phyloP scores from a whole-genome alignment of 2,113 vertebrate genomes.

The Scomber scombrus region DNA sequence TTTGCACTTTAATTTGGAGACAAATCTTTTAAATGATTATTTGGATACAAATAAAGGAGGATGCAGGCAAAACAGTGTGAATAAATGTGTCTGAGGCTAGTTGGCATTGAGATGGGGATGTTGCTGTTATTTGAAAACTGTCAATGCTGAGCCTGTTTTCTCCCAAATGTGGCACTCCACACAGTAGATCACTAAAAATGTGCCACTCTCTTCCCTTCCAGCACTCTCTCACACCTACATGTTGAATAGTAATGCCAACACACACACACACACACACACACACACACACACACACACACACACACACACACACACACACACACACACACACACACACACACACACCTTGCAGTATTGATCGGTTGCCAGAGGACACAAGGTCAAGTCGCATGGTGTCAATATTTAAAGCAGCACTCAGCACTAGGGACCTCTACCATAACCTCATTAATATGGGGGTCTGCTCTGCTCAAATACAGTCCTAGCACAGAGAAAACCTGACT shows the following conservation, averaged over 20 bases:
- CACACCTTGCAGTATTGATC: conserved; percentile 73
- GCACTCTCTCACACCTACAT: conserved; percentile 30
- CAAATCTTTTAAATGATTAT: conserved; percentile 22
- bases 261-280: conserved; percentile 38
- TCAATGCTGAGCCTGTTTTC: conserved; percentile 16
- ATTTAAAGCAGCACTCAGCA: conserved; percentile 76
- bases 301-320: conserved; percentile 29
- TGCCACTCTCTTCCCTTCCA: conserved; percentile 32
- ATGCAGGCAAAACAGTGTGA: neutral
- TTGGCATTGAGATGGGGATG: neutral
- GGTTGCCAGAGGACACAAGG: conserved; percentile 73
- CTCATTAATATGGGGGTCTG: conserved; percentile 75
- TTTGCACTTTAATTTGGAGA: conserved; percentile 42
- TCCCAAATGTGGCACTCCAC: conserved; percentile 11
- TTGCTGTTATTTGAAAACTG: conserved; percentile 31
- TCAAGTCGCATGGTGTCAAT: conserved; percentile 76
- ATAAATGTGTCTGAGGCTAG: neutral
- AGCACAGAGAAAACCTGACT: conserved; percentile 43
- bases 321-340: conserved; percentile 37
- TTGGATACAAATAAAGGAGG: conserved; percentile 7
- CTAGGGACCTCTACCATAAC: conserved; percentile 70
- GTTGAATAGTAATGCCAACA: conserved; percentile 66
- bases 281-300: conserved; percentile 38
- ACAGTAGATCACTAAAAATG: conserved; percentile 28
- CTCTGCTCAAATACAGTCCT: conserved; percentile 53